These are phyloP conservation scores for Dasypolia templi DNA, from an alignment of 2,888 invertebrate genomes.

Conservation along the genomic window DNA sequence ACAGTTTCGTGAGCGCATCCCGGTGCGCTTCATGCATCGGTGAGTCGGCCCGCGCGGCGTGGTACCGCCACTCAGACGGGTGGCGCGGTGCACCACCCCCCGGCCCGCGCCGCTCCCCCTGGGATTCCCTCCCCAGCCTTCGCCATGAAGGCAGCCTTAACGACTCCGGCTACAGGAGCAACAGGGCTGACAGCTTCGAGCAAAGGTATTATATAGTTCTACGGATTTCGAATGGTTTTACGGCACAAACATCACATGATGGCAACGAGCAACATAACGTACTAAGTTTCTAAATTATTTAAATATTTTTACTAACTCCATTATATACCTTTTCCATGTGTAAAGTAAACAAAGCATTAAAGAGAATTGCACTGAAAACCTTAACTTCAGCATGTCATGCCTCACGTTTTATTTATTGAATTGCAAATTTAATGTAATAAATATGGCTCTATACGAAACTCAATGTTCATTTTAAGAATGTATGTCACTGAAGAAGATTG, in stretches of 20 bases:
- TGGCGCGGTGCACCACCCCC: conserved; percentile 92
- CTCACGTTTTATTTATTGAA: background rate
- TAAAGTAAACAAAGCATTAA: background rate
- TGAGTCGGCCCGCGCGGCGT: conserved; percentile 96
- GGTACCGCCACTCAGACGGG: conserved; percentile 97
- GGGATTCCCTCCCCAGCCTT: conserved; percentile 96
- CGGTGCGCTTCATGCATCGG: conserved; percentile 96
- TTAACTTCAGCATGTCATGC: background rate
- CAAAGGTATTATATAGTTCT: conserved; percentile 92
- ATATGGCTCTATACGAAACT: conserved; percentile 56
- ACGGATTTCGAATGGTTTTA: conserved; percentile 16
- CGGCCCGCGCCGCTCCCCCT: conserved; percentile 94
- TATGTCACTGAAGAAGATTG: conserved; percentile 70
- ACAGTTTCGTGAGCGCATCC: conserved; percentile 90
- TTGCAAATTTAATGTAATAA: conserved; percentile 60
- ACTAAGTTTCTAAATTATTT: background rate
- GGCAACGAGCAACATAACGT: background rate
- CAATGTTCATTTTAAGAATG: conserved; percentile 71
- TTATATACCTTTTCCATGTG: background rate
- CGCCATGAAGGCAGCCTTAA: conserved; percentile 96
- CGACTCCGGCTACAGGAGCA: conserved; percentile 96
- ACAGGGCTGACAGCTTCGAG: conserved; percentile 96
- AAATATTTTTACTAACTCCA: background rate
- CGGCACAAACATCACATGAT: background rate
- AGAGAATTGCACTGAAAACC: background rate